Base-by-base conservation (phyloP, 2,113 vertebrate genomes). In the Pollachius pollachius region DNA sequence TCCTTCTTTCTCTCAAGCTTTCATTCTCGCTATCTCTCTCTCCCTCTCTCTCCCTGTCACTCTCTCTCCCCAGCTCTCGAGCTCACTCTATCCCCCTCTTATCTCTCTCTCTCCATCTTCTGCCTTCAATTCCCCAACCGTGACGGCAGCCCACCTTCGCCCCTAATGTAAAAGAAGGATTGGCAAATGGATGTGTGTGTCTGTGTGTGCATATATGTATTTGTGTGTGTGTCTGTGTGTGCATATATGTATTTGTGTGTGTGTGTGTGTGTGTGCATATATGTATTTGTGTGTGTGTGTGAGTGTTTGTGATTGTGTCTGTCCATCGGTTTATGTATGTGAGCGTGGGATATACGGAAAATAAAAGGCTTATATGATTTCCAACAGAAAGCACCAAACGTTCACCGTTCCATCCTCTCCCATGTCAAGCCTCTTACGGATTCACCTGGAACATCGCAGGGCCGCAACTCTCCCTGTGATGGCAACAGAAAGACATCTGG, bases 401-500 rank as follows among this genome's bases (percentile, higher is more conserved):
- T 34, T 34, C 30, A 34, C 30, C 4, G 0, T 6, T 34, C 30
- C 30, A 34, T 34, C 6, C 30, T 34, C 30, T 34, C 30, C 30
- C 6, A 34, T 5, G 30, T 34, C 30, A 48, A 48, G 41, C 41
- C 41, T 73, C 72, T 76, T 69, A 75, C 13, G 30, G 63, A 69
- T 62, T 63, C 68, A 69, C 67, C 58, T 16, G 17, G 34, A 41
- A 27, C 67, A 6, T 66, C 8, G 41, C 41, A 48, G 41, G 41
- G 41, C 41, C 18, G 3, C 52, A 37, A 69, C 27, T 19, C 59
- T 6, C 62, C 27, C 0, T 57, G 58, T 52, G 13, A 13, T 19
- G 13, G 65, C 67, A 69, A 80, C 80, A 81, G 68, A 71, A 48
- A 77, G 67, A 69, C 80, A 81, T 81, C 70, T 82, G 74, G 60